A percentile compares a stretch with the other conserved stretches of the same genome.
Evolutionary conservation across 2,797 vertebrate species (phyloP).

Genomic region (Parauchenoglanis ngamensis): DNA sequence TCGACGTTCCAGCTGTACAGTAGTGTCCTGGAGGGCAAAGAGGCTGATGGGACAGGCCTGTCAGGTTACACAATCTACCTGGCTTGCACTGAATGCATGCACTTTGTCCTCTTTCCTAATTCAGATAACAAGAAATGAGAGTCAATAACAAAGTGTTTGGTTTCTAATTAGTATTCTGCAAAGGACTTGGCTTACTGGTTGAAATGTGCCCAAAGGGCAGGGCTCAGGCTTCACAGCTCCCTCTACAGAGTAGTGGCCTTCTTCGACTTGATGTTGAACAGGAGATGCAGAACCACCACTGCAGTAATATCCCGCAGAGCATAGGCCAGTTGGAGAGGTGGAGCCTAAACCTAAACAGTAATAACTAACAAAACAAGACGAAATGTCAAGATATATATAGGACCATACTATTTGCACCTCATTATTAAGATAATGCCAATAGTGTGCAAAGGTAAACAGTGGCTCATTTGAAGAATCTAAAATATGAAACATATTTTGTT

Average conservation of each 20-base stretch:
- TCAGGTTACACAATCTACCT: conserved; percentile 82
- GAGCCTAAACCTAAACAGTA: conserved; percentile 79
- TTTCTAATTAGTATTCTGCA: conserved; percentile 12
- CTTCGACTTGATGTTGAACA: conserved; percentile 75
- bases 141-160: conserved; percentile 6
- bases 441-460: no score
- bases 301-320: conserved; percentile 85
- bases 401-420: no score
- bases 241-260: conserved; percentile 76
- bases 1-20: conserved; percentile 76
- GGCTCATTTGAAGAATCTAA: no score
- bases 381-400: neutral
- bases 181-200: conserved; percentile 71
- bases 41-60: conserved; percentile 72
- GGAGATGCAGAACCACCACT: conserved; percentile 76
- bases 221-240: conserved; percentile 77
- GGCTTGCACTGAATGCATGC: conserved; percentile 77
- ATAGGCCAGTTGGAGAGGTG: conserved; percentile 78
- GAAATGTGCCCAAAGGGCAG: conserved; percentile 83
- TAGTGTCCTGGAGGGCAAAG: conserved; percentile 85
- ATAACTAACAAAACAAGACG: conserved; percentile 62
- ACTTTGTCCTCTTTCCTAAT: conserved; percentile 75
- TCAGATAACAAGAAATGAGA: conserved; percentile 2
- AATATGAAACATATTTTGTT: no score
- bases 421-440: no score